phyloP scores from a whole-genome alignment of 2,113 vertebrate species.

The Jacana jacana region DNA sequence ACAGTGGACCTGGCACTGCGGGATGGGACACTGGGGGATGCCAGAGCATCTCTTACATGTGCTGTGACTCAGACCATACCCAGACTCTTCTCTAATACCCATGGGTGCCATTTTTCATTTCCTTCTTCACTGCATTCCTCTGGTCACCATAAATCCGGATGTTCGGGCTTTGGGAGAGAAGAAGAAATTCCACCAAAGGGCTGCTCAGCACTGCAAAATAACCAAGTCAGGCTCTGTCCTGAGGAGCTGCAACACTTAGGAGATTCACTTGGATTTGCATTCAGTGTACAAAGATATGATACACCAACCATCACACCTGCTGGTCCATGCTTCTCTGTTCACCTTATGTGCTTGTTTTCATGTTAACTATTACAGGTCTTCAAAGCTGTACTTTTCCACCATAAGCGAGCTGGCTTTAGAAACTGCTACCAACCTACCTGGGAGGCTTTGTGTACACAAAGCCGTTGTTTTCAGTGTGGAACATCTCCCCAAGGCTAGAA shows the following conservation, averaged over 20 bases:
- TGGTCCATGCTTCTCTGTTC: background rate
- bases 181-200: background rate
- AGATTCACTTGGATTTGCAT: background rate
- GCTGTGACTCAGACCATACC: background rate
- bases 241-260: background rate
- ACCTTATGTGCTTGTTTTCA: background rate
- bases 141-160: constrained; percentile 8
- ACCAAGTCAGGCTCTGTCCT: background rate
- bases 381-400: background rate
- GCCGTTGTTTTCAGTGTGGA: background rate
- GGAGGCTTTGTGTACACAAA: background rate
- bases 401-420: background rate
- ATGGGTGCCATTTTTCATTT: background rate
- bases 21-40: background rate
- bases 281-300: background rate
- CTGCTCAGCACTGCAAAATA: background rate
- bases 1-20: background rate
- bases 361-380: background rate
- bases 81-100: background rate
- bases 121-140: background rate
- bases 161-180: background rate
- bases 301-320: background rate
- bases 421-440: background rate
- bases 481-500: background rate
- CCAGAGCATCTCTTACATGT: background rate